These are phyloP conservation scores for Allygus modestus DNA, from an alignment of 2,888 invertebrate species.

Conservation along the genomic window DNA sequence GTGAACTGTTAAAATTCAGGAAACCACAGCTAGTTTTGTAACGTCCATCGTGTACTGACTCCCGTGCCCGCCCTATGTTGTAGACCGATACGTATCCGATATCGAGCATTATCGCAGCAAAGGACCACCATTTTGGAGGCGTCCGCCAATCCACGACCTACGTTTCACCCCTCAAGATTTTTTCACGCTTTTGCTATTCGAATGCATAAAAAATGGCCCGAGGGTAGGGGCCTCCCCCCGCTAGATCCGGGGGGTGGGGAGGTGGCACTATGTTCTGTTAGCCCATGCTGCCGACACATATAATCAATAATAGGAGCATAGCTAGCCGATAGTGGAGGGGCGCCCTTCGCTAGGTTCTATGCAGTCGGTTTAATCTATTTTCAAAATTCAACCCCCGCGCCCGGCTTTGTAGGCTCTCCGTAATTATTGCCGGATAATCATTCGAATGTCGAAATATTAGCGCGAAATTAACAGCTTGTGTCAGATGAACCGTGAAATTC, in stretches of 20 bases:
- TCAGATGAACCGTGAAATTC: slow-evolving; percentile 36
- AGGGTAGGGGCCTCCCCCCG: slow-evolving; percentile 58
- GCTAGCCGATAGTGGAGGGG: slow-evolving; percentile 57
- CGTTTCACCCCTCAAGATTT: slow-evolving; percentile 51
- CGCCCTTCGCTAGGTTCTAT: slow-evolving; percentile 50
- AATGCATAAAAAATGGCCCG: slow-evolving; percentile 58
- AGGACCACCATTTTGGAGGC: slow-evolving; percentile 50
- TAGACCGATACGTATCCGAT: neutral
- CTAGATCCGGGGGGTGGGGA: slow-evolving; percentile 14
- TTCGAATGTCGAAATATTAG: slow-evolving; percentile 31
- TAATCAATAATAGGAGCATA: slow-evolving; percentile 64
- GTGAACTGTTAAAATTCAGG: no score
- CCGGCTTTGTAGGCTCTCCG: neutral
- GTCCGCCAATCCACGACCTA: slow-evolving; percentile 42
- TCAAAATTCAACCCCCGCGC: slow-evolving; percentile 24
- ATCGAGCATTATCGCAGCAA: slow-evolving; percentile 14
- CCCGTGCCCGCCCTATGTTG: neutral
- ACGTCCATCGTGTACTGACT: no score
- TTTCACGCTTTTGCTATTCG: slow-evolving; percentile 32
- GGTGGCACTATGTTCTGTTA: slow-evolving; percentile 58
- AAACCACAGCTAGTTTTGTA: no score
- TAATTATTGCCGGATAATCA: slow-evolving; percentile 45
- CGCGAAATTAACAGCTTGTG: slow-evolving; percentile 36
- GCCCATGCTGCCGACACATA: slow-evolving; percentile 57
- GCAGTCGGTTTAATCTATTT: slow-evolving; percentile 55